A percentile compares a stretch with the other conserved stretches of the same genome.
Conservation (phyloP, 1,140 invertebrate genomes). For the Drosophila virilis region DNA sequence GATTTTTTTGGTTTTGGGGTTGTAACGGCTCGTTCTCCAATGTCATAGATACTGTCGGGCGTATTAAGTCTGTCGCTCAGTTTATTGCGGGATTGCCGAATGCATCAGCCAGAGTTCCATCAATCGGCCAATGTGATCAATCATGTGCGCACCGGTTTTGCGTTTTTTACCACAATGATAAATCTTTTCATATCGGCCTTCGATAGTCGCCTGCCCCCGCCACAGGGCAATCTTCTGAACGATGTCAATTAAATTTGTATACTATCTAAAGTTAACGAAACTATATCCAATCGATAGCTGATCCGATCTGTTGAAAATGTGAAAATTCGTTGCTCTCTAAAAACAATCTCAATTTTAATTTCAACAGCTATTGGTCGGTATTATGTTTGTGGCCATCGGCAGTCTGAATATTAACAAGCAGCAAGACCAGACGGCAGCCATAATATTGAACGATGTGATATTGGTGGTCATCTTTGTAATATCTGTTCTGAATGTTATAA, state of each 20-base stretch:
- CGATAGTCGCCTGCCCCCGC: slow-evolving; percentile 85
- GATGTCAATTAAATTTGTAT: slow-evolving; percentile 48
- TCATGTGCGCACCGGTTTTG: slow-evolving; percentile 88
- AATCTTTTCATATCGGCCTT: slow-evolving; percentile 93
- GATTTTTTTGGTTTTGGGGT: slow-evolving; percentile 14
- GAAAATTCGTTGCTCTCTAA: slow-evolving; percentile 9
- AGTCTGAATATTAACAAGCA: slow-evolving; percentile 91
- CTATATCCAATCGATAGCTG: neutral
- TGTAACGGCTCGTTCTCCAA: slow-evolving; percentile 40
- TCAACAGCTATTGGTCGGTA: slow-evolving; percentile 90
- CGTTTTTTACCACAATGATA: slow-evolving; percentile 90
- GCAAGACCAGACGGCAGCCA: slow-evolving; percentile 88
- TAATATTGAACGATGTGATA: slow-evolving; percentile 91
- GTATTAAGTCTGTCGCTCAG: slow-evolving; percentile 89
- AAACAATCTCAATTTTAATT: slow-evolving; percentile 55
- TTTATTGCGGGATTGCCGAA: slow-evolving; percentile 89
- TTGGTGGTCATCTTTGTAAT: slow-evolving; percentile 92
- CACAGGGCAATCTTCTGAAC: slow-evolving; percentile 59
- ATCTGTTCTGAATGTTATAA: slow-evolving; percentile 91
- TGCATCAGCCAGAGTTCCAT: slow-evolving; percentile 89
- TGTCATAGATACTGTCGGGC: slow-evolving; percentile 86
- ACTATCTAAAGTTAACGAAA: neutral
- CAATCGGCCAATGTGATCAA: slow-evolving; percentile 89
- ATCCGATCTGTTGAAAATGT: neutral
- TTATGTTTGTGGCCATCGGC: slow-evolving; percentile 91